Evolutionary conservation across 1,140 invertebrate genomes (phyloP).

Genomic region (Drosophila asahinai): DNA sequence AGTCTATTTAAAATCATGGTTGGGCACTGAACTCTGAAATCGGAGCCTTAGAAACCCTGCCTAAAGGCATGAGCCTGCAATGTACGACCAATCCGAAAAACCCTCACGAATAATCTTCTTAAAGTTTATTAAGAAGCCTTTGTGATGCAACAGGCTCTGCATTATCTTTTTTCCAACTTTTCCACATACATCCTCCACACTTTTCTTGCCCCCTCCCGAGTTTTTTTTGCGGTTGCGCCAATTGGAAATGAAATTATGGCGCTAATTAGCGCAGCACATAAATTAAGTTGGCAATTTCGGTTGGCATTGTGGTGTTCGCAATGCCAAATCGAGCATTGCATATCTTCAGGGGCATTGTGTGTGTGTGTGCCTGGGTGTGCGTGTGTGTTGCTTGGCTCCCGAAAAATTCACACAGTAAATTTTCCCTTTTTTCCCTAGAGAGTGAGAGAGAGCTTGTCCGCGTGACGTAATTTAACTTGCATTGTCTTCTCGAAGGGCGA

Average conservation of each 20-base stretch:
- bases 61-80: too few relatives aligned
- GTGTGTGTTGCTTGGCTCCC: constrained; percentile 25
- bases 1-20: too few relatives aligned
- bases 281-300: constrained; percentile 79
- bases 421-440: constrained; percentile 23
- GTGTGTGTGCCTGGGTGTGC: constrained; percentile 23
- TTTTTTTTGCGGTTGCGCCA: constrained; percentile 45
- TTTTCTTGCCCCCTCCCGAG: not conserved
- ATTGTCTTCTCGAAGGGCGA: constrained; percentile 52
- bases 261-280: constrained; percentile 74
- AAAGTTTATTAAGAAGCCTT: not conserved
- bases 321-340: constrained; percentile 61
- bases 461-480: constrained; percentile 74
- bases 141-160: constrained; percentile 27
- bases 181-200: not conserved
- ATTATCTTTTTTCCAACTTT: constrained; percentile 17
- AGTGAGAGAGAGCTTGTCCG: constrained; percentile 14
- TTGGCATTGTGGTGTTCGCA: constrained; percentile 64
- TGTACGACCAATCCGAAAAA: not conserved
- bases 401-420: constrained; percentile 71
- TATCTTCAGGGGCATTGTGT: constrained; percentile 38
- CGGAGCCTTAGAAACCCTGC: accelerated
- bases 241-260: constrained; percentile 79
- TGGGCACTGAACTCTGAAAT: too few relatives aligned
- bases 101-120: too few relatives aligned